These are phyloP conservation scores for Gobius niger DNA, from an alignment of 2,113 vertebrate species.

Conservation along the genomic window DNA sequence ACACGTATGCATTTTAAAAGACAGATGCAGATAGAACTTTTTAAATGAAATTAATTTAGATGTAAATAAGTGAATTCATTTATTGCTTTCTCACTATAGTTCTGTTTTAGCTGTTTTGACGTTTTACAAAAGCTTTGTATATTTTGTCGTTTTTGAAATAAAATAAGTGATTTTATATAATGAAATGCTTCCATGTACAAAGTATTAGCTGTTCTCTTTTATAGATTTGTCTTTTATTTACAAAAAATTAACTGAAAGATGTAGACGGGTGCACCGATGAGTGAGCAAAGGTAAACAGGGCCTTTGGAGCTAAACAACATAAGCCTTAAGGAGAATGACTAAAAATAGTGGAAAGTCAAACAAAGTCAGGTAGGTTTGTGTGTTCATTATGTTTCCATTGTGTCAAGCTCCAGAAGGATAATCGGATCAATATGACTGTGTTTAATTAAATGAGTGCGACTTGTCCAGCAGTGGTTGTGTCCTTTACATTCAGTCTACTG, in stretches of 20 bases:
- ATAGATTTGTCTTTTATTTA: not conserved
- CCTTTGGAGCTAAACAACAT: constrained; percentile 45
- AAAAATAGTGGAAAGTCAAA: constrained; percentile 36
- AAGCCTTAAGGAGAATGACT: constrained; percentile 20
- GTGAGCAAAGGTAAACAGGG: constrained; percentile 12
- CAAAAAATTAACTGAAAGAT: not conserved
- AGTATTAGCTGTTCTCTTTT: not conserved
- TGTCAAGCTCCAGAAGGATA: not conserved
- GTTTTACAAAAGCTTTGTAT: constrained; percentile 29
- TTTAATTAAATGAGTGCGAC: constrained; percentile 10
- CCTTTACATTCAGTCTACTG: constrained; percentile 65
- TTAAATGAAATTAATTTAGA: not conserved
- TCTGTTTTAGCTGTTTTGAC: constrained; percentile 13
- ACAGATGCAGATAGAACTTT: constrained; percentile 4
- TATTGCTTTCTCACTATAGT: constrained; percentile 1
- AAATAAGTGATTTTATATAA: constrained; percentile 43
- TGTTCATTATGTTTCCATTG: not conserved
- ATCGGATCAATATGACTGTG: not conserved
- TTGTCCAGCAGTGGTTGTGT: constrained; percentile 52
- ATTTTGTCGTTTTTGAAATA: constrained; percentile 70
- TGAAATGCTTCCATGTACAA: constrained; percentile 27
- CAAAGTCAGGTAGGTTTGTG: constrained; percentile 31
- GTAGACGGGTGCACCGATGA: not conserved
- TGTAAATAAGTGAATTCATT: constrained; percentile 16
- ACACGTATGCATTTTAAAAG: not conserved